These are phyloP conservation scores for Helostoma temminkii DNA, from an alignment of 2,797 vertebrate genomes.

Conservation along the genomic window DNA sequence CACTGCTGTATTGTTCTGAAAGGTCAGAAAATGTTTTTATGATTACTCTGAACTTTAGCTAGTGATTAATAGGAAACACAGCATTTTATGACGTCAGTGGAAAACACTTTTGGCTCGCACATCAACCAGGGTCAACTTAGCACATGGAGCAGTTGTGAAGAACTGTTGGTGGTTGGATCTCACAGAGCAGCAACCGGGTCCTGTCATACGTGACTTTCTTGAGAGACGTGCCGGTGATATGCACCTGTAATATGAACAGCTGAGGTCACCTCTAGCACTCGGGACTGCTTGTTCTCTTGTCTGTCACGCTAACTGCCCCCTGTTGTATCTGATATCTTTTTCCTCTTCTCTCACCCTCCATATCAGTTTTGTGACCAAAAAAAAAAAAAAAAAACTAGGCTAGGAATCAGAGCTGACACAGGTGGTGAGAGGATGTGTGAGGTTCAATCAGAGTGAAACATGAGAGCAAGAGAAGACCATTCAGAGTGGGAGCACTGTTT, in stretches of 20 bases:
- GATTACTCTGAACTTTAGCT: slow-evolving; percentile 13
- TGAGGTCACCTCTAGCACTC: slow-evolving; percentile 61
- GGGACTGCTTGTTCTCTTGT: slow-evolving; percentile 58
- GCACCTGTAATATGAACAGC: slow-evolving; percentile 70
- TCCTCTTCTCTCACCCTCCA: slow-evolving; percentile 26
- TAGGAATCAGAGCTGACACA: slow-evolving; percentile 74
- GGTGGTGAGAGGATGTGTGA: slow-evolving; percentile 72
- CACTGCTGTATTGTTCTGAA: slow-evolving; percentile 24
- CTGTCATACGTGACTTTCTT: slow-evolving; percentile 51
- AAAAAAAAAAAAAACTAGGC: slow-evolving; percentile 43
- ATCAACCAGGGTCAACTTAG: slow-evolving; percentile 25
- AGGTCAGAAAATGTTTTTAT: slow-evolving; percentile 26
- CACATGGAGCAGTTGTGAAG: slow-evolving; percentile 16
- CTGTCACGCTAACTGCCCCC: slow-evolving; percentile 23
- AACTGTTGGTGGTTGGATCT: slow-evolving; percentile 10
- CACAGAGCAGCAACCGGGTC: slow-evolving; percentile 20
- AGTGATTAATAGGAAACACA: background rate
- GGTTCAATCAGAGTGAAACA: slow-evolving; percentile 59
- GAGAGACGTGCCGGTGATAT: slow-evolving; percentile 40
- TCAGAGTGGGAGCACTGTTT: slow-evolving; percentile 59
- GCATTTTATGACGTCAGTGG: background rate
- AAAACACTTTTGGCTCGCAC: slow-evolving; percentile 26
- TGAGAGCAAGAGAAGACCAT: slow-evolving; percentile 61
- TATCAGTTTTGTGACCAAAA: slow-evolving; percentile 49
- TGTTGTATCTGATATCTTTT: slow-evolving; percentile 57